Base-by-base conservation (phyloP, 2,113 vertebrate genomes). In the Macquaria ambigua region DNA sequence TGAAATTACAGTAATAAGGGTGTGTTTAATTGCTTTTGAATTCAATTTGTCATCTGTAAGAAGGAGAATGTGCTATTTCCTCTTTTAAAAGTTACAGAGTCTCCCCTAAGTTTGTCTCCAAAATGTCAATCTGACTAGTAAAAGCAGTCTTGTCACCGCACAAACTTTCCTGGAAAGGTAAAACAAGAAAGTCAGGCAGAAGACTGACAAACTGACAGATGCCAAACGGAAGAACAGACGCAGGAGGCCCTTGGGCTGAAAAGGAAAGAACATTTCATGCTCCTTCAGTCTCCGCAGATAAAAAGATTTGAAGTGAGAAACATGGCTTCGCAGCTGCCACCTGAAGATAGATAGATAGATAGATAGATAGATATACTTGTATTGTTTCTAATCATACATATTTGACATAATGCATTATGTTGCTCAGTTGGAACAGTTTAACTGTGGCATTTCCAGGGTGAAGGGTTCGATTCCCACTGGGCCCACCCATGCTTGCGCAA, bases 381-480 rank as follows among this genome's bases (percentile, higher is more conserved):
- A 50, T 11, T 37, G 61, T 64, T 77, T 72, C 41, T 43, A 37
- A 83, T 80, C 52, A 43, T 52, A 25, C n/a, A 55, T 78, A 48
- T 85, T 71, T 73, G 43, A 39, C 63, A 48, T 67, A 15, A 68
- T 62, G 79, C 21, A 81, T 82, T 74, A 74, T 82, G 70, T 62
- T 80, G 74, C 86, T 83, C 81, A 46, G 71, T 25, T 87, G 64
- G 50, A 79, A 25, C 83, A 68, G 82, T 83, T 86, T 77, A 91
- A 85, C 86, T 58, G 20, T 86, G 83, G 72, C 73, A 86, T 85
- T 87, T 88, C 88, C 81, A 74, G 59, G 93, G 90, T 84, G 83
- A 85, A 80, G 82, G 84, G 91, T 90, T 90, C 11, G 64, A 84
- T 59, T 92, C 89, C 88, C 90, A 84, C 63, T 48, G 77, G 89